Evolutionary conservation across 2,888 invertebrate genomes (phyloP).

Genomic region (Temnothorax unifasciatus): DNA sequence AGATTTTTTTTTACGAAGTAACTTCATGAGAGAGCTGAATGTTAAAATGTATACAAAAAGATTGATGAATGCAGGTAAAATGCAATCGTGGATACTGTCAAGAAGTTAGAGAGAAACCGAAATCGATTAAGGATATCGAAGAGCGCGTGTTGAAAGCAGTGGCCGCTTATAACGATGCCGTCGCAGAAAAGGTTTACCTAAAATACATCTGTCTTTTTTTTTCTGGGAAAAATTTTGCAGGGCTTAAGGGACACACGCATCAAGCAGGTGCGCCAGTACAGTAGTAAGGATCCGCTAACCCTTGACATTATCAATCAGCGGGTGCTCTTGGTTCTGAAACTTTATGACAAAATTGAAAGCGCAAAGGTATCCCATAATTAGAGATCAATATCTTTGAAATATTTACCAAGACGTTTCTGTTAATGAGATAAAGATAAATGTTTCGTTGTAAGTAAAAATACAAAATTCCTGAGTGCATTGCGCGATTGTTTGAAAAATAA

Average conservation of each 20-base stretch:
- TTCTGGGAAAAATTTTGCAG: conserved; percentile 87
- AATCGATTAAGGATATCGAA: conserved; percentile 89
- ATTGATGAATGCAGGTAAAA: conserved; percentile 64
- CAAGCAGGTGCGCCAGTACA: conserved; percentile 90
- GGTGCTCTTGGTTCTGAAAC: conserved; percentile 97
- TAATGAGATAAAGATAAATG: not conserved
- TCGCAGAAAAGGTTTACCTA: conserved; percentile 92
- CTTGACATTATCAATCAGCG: conserved; percentile 95
- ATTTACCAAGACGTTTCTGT: conserved; percentile 50
- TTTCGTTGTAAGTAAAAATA: not conserved
- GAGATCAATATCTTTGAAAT: conserved; percentile 23
- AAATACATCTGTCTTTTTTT: conserved; percentile 77
- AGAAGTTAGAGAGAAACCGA: conserved; percentile 86
- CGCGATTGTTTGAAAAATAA: not conserved
- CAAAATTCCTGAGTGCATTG: not conserved
- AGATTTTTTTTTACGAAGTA: not conserved
- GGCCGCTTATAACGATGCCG: conserved; percentile 95
- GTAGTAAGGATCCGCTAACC: conserved; percentile 92
- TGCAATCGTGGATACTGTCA: conserved; percentile 80
- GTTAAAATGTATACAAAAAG: not conserved
- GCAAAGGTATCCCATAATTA: conserved; percentile 91
- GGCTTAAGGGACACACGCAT: conserved; percentile 89
- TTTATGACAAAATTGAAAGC: conserved; percentile 98
- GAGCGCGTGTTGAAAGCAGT: conserved; percentile 95
- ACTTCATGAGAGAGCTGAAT: not conserved